Conservation (phyloP, 2,113 vertebrate species). For the Agelaius tricolor region DNA sequence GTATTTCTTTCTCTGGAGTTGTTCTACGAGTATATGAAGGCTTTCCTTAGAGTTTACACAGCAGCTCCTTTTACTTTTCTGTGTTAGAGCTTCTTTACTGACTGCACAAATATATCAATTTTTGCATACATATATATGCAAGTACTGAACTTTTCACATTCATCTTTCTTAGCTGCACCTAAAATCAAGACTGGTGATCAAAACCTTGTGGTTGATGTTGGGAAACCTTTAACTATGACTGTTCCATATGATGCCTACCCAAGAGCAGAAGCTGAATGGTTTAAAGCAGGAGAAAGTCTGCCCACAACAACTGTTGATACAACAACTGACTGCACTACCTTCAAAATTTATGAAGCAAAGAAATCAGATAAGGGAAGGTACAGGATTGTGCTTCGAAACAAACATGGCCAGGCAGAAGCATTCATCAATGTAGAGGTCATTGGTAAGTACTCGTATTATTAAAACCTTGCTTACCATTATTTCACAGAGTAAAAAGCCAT, state of each 20-base stretch:
- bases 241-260: constrained; percentile 96
- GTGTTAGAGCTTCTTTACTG: not conserved
- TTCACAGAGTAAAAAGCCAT: not conserved
- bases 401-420: constrained; percentile 92
- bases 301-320: constrained; percentile 90
- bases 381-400: constrained; percentile 90
- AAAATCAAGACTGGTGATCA: constrained; percentile 94
- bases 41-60: not conserved
- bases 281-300: constrained; percentile 80
- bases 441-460: constrained; percentile 76
- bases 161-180: constrained; percentile 82
- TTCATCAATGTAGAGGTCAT: constrained; percentile 93
- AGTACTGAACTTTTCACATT: not conserved
- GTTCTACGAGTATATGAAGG: not conserved
- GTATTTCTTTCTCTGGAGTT: not conserved
- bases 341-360: constrained; percentile 87
- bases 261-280: constrained; percentile 93
- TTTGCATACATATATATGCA: not conserved
- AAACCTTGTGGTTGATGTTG: constrained; percentile 91
- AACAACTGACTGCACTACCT: constrained; percentile 85
- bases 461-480: not conserved
- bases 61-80: not conserved
- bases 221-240: constrained; percentile 90
- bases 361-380: constrained; percentile 89
- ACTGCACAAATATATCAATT: not conserved